Evolutionary conservation across 2,113 vertebrate species (phyloP).

Genomic region (Chaetodon auriga): DNA sequence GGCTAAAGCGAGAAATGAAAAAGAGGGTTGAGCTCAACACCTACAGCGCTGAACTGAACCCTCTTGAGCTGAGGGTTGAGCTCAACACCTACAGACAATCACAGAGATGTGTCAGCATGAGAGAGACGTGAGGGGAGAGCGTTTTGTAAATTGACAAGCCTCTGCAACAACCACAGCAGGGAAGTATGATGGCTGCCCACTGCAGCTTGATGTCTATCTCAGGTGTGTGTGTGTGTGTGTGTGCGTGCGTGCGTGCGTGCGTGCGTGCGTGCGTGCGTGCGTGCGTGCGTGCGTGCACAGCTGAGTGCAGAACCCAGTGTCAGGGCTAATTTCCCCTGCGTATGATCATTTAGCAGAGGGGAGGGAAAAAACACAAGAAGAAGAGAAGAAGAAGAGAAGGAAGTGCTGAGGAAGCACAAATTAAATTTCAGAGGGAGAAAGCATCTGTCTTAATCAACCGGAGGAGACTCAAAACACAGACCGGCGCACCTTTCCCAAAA

Average conservation of each 20-base stretch:
- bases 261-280: neutral
- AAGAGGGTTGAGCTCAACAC: slow-evolving; percentile 7
- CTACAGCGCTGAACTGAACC: neutral
- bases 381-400: slow-evolving; percentile 18
- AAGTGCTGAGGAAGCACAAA: slow-evolving; percentile 54
- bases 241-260: neutral
- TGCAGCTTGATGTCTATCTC: slow-evolving; percentile 37
- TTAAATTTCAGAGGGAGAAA: slow-evolving; percentile 53
- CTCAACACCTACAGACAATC: neutral
- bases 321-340: slow-evolving; percentile 73
- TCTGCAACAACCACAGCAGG: slow-evolving; percentile 10
- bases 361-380: slow-evolving; percentile 15
- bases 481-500: slow-evolving; percentile 17
- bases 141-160: slow-evolving; percentile 32
- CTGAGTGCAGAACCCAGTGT: slow-evolving; percentile 19
- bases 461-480: slow-evolving; percentile 41
- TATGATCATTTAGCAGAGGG: slow-evolving; percentile 65
- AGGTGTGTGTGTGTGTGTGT: neutral
- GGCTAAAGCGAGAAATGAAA: neutral
- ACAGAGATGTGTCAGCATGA: slow-evolving; percentile 7
- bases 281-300: neutral
- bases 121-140: slow-evolving; percentile 5
- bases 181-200: slow-evolving; percentile 30
- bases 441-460: slow-evolving; percentile 67
- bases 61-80: neutral